Conservation (phyloP, 2,113 vertebrate species). For the Cebus imitator region DNA sequence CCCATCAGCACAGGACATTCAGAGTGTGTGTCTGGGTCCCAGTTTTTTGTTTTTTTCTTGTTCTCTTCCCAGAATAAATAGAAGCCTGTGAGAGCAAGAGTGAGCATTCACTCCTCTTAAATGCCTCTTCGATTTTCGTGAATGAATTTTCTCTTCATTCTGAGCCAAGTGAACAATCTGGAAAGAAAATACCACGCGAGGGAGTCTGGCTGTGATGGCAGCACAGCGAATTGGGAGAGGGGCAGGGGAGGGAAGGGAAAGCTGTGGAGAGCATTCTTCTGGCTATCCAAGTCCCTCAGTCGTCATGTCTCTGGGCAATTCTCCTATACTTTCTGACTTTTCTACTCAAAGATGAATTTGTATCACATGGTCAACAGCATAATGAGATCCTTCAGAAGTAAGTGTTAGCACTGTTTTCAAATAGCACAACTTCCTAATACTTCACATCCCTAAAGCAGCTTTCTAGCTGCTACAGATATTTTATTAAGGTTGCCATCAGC, state of each 20-base stretch:
- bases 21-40: neutral
- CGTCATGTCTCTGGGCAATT: neutral
- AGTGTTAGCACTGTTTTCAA: neutral
- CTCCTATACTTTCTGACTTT: neutral
- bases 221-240: neutral
- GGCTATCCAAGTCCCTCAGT: neutral
- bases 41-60: no score
- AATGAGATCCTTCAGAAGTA: neutral
- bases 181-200: neutral
- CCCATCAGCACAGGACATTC: neutral
- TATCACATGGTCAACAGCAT: fast-evolving
- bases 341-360: neutral
- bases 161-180: neutral
- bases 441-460: neutral
- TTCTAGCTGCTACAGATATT: neutral
- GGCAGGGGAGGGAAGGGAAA: neutral
- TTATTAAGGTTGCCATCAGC: neutral
- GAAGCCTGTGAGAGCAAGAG: neutral
- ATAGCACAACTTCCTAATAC: neutral
- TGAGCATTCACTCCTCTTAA: neutral
- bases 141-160: neutral
- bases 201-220: neutral
- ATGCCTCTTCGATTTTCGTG: neutral
- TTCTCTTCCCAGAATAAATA: neutral
- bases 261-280: neutral